Base-by-base conservation (phyloP, 2,797 vertebrate species). In the Alfaro cultratus region DNA sequence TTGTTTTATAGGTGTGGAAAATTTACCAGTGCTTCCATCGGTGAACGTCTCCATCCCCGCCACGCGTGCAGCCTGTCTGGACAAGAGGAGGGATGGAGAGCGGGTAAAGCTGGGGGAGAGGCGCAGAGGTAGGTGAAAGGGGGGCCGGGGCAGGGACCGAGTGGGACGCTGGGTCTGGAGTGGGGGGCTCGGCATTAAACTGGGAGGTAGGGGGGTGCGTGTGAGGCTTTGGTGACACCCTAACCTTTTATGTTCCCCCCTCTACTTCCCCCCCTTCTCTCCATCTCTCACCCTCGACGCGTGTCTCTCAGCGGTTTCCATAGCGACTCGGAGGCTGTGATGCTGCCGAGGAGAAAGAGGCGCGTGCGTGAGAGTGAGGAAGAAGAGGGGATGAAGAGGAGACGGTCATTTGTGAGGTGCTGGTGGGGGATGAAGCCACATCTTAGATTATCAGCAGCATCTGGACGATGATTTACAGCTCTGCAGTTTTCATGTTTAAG, bases 21-120 rank as follows among this genome's bases (percentile, higher is more conserved):
- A 95, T 95, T 97, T 96, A 97, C 97, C 97, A 95, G 96, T 94
- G 95, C 96, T 96, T 97, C 96, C 96, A 97, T 97, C 97, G 96
- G 94, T 95, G 96, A 96, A 96, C 94, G 96, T 96, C 96, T 96
- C 96, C 95, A 96, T 97, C 96, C 96, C 96, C 96, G 95, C 96
- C 96, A 96, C 95, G 95, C 96, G 95, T 95, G 96, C 95, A 90
- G 93, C 92, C 93, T 91, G 92, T 94, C 93, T 94, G 94, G 92
- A 94, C 94, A 91, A 91, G 90, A 92, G 47, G 93, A 93, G 93
- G 94, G 95, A 93, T 94, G 92, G 93, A 94, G 93, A 93, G 93
- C 88, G 91, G 89, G 88, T 84, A 91, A 91, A 82, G 78, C 87
- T 78, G 83, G 77, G 87, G 77, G 89, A 92, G 86, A 92, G 88